Percentiles rank a stretch among this genome's conserved stretches.
Conservation (phyloP, 2,888 invertebrate genomes). For the Cylindroiulus punctatus region DNA sequence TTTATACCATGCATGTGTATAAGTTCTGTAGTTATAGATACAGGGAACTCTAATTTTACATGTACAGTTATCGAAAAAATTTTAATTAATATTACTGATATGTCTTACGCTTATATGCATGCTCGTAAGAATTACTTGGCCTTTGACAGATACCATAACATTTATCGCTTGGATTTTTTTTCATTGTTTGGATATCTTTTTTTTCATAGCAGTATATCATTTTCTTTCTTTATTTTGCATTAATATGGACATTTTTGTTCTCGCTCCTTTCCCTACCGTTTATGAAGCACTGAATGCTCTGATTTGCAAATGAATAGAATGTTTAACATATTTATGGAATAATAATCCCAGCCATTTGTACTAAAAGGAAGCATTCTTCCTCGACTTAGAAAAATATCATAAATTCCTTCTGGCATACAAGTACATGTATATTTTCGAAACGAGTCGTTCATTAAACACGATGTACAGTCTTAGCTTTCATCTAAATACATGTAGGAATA, state of each 20-base stretch:
- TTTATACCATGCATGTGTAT: neutral
- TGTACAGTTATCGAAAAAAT: neutral
- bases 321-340: slow-evolving; percentile 11
- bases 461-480: neutral
- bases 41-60: too few relatives aligned
- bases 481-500: slow-evolving; percentile 3
- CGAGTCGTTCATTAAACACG: neutral
- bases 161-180: neutral
- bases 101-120: neutral
- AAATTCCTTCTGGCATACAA: slow-evolving; percentile 9
- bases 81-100: neutral
- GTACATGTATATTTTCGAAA: neutral
- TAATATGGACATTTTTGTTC: neutral
- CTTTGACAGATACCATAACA: neutral
- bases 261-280: neutral
- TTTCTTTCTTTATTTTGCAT: slow-evolving; percentile 1
- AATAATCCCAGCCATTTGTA: slow-evolving; percentile 1
- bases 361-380: neutral
- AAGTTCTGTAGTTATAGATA: neutral
- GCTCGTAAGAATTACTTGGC: neutral
- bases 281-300: neutral
- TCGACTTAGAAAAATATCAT: neutral
- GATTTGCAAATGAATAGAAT: neutral
- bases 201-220: neutral
- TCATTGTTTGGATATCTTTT: neutral